Conservation (phyloP, 92 coral and sea anemone genomes). For the Micromussa lordhowensis region DNA sequence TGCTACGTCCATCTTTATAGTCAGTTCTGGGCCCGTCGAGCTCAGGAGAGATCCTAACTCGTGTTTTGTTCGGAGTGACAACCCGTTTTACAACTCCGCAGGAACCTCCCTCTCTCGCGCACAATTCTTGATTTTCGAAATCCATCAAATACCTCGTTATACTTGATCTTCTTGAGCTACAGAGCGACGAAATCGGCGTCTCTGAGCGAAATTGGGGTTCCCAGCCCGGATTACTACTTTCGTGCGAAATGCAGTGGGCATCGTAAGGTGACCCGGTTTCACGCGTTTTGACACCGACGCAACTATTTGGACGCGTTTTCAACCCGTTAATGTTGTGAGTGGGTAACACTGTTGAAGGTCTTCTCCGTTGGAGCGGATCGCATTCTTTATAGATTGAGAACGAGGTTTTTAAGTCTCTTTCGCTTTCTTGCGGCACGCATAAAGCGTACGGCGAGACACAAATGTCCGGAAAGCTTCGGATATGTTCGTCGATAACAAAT, state of each 20-base stretch:
- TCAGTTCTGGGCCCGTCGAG: neutral
- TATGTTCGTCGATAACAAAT: slow-evolving; percentile 54
- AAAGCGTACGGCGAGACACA: slow-evolving; percentile 76
- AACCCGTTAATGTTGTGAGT: slow-evolving; percentile 29
- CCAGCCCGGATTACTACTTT: neutral
- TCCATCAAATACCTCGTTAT: slow-evolving; percentile 54
- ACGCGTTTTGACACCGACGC: neutral
- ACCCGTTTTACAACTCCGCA: slow-evolving; percentile 14
- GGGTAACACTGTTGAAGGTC: slow-evolving; percentile 34
- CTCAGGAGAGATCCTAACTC: neutral
- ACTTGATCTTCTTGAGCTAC: slow-evolving; percentile 66
- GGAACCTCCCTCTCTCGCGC: slow-evolving; percentile 3
- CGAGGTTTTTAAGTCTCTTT: slow-evolving; percentile 38
- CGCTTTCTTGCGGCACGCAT: slow-evolving; percentile 69
- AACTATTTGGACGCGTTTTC: slow-evolving; percentile 82
- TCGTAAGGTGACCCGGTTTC: neutral
- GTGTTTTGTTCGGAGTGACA: neutral
- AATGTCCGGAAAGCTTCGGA: slow-evolving; percentile 69
- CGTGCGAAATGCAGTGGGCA: neutral
- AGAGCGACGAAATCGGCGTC: slow-evolving; percentile 51
- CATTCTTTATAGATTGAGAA: slow-evolving; percentile 50
- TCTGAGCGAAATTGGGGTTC: neutral
- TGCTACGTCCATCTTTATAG: slow-evolving; percentile 6
- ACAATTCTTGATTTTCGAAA: slow-evolving; percentile 17
- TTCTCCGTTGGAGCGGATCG: slow-evolving; percentile 60